These are phyloP conservation scores for Pimephales promelas DNA, from an alignment of 2,113 vertebrate species.

Conservation along the genomic window DNA sequence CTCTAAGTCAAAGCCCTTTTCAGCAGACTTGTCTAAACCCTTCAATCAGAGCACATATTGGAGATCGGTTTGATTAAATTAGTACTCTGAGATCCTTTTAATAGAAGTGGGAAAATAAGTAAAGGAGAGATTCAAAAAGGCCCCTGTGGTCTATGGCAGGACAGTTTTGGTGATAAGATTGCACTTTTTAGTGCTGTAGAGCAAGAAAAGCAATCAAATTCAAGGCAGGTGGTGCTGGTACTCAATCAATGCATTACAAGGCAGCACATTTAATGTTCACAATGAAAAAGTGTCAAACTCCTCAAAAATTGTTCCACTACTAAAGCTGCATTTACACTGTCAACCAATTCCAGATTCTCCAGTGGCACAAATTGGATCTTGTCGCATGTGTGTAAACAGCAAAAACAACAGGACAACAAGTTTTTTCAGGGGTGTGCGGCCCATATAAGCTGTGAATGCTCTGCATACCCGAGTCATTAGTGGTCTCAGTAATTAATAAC, in stretches of 20 bases:
- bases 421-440: too few relatives aligned
- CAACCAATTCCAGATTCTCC: not conserved
- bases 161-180: conserved; percentile 11
- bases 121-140: conserved; percentile 2
- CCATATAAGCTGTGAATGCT: too few relatives aligned
- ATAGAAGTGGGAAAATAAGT: conserved; percentile 5
- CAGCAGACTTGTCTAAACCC: not conserved
- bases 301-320: conserved; percentile 21
- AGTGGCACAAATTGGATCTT: not conserved
- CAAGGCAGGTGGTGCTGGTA: conserved; percentile 12
- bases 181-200: not conserved
- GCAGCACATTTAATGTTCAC: not conserved
- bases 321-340: not conserved
- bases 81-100: conserved; percentile 27
- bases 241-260: conserved; percentile 18
- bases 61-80: conserved; percentile 36
- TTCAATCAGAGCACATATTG: not conserved
- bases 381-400: not conserved
- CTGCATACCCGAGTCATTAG: too few relatives aligned
- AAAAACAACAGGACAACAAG: not conserved
- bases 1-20: not conserved
- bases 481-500: too few relatives aligned
- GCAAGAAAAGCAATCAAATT: conserved; percentile 9
- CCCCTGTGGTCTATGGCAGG: not conserved
- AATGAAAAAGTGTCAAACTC: conserved; percentile 15